Evolutionary conservation across 2,113 vertebrate genomes (phyloP), one percentile per base, ranked within the genome.

Genomic region (Megaceryle maxima): DNA sequence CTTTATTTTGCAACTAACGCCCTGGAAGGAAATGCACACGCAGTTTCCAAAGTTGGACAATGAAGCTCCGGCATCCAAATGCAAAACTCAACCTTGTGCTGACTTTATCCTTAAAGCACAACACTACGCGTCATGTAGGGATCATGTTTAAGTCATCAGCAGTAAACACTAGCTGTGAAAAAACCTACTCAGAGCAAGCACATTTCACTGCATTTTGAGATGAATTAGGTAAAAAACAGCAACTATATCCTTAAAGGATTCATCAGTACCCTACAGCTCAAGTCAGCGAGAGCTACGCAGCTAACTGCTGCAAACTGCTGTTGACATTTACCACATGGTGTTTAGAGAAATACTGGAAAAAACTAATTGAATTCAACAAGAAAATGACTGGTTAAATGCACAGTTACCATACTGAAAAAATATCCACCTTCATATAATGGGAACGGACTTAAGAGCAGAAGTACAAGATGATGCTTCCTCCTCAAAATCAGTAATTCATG

Each of bases 221-320:
- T 73, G 78, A 96, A 88, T 25, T 46, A 81, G 44, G 66, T 57
- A 86, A 91, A 92, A 97, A 96, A 96, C 74, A 90, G 88, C 91
- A 84, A 78, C 56, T 92, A 62, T 73, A 88, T 74, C 87, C 92
- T 94, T 80, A 60, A 86, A 97, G 78, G 74, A 96, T 91, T 95
- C 75, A 60, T 69, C 59, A 70, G 67, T 29, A 60, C 2, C 15
- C 60, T 21, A 88, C 44, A 75, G 76, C 64, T 95, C 68, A 74
- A 33, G 56, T 90, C 75, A 91, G 95, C n/a, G 12, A 88, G 53
- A 95, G 66, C 13, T 91, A 24, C 70, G 62, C 72, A 50, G 41
- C 83, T 51, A 91, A 90, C 94, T 73, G 72, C 83, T 78, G 80
- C 48, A 93, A 95, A 92, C 62, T 3, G 5, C 73, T 55, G 41